Evolutionary conservation across 1,140 invertebrate species (phyloP).

Genomic region (Brachionus asplanchnoidis): DNA sequence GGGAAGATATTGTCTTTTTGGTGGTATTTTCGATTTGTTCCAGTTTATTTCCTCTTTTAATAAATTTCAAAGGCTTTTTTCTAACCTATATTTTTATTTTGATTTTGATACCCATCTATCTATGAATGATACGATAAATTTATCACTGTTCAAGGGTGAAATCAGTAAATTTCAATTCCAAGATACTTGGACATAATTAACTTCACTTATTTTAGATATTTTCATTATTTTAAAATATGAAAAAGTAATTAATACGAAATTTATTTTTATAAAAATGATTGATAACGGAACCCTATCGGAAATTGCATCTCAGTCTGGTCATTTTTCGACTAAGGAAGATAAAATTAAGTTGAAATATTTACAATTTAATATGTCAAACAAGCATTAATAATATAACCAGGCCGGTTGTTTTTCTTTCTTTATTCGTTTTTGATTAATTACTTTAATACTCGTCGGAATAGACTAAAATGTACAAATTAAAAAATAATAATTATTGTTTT

Average conservation of each 20-base stretch:
- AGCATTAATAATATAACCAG: slow-evolving; percentile 7
- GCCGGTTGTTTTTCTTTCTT: background rate
- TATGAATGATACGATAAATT: background rate
- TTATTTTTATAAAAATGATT: background rate
- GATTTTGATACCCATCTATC: background rate
- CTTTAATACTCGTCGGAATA: slow-evolving; percentile 1
- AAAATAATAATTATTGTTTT: background rate
- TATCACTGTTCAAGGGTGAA: background rate
- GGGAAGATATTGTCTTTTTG: background rate
- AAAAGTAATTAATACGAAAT: background rate
- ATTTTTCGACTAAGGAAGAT: background rate
- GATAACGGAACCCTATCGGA: background rate
- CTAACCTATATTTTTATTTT: background rate
- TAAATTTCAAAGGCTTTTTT: background rate
- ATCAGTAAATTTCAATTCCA: background rate
- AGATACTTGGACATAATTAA: background rate
- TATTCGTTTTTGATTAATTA: background rate
- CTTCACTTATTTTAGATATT: background rate
- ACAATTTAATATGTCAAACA: slow-evolving; percentile 27
- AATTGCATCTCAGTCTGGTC: background rate
- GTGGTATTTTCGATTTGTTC: background rate
- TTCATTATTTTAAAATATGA: background rate
- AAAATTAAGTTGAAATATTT: background rate
- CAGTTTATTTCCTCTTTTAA: background rate
- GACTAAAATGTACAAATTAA: background rate